Base-by-base conservation (phyloP, 2,888 invertebrate species). In the Cepaea hortensis region DNA sequence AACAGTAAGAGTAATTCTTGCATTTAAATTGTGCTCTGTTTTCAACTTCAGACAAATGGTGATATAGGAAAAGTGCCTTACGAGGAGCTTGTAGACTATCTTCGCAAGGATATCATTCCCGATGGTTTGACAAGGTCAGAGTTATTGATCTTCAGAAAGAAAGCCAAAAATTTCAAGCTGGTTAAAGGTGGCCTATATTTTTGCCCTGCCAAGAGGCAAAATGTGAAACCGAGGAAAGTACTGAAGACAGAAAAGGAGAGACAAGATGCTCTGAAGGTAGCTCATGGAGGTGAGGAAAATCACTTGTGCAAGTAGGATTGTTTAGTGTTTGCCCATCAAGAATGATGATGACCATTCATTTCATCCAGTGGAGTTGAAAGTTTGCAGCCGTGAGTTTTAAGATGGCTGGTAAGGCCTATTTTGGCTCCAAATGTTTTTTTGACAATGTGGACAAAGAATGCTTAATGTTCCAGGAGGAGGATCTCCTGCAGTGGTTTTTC, bases 111-210 rank as follows among this genome's bases (percentile, higher is more conserved):
- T 79, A 88, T 89, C 6, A 90, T 88, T 73, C 90, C 91, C 0
- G 72, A 86, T 72, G 85, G 87, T 20, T 68, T 87, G n/a, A 76
- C 86, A 0, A 80, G 89, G 20, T 86, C 87, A 75, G 88, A 88
- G 55, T 86, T 90, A n/a, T 85, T 87, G 20, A 75, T 85, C 35
- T 86, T 91, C 50, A 88, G 89, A 73, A 88, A 90, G 76, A 89
- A 88, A 85, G 86, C 91, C 68, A 90, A 90, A 81, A 89, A 89
- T 76, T 91, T 90, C 85, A 87, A 88, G 70, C 86, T 90, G 23
- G 89, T 89, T 55, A 89, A 90, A 61, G 90, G 88, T 15, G 83
- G 88, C 61, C 87, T 91, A 48, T 88, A 90, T 55, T 90, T 90
- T 85, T 88, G 84, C 50, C 79, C 88, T 11, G 75, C 75, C 15